Base-by-base conservation (phyloP, 2,888 invertebrate species). In the Pollenia angustigena region DNA sequence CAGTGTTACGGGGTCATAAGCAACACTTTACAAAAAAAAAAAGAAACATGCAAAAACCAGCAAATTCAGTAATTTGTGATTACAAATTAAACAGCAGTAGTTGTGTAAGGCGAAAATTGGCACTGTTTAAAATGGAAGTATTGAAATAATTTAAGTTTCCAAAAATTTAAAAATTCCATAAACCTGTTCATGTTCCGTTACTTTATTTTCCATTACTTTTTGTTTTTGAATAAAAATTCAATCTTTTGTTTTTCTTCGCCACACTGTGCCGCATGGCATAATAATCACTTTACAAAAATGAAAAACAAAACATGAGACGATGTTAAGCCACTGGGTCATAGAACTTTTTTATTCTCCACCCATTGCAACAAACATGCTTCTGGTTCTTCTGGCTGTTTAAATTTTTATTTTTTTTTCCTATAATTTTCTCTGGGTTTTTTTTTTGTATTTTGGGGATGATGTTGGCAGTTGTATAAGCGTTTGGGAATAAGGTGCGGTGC, bases 311-410 rank as follows among this genome's bases (percentile, higher is more conserved):
- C 75, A 82, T 71, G 82, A 83, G 76, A 81, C 87, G 81, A 46
- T 87, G 87, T 87, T 85, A 87, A 87, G 87, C 87, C 81, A 87
- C 72, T 87, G 87, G 87, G 87, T 87, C 87, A 87, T 87, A 87
- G 87, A 87, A 87, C 87, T 87, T 87, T 84, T 87, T 85, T 78
- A 81, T 78, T 81, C 72, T 64, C 80, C 87, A 81, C 78, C 85
- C 76, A 87, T 74, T 66, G 71, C 75, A 84, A 72, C 71, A 62
- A 62, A 76, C 48, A 62, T 72, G 75, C 76, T 80, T 72, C 23
- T 72, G 50, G 18, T 64, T 64, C 12, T 64, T 54, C 62, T 64
- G 44, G 3, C 44, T 71, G n/a, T 68, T 78, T 32, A 4, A 9
- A 14, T 18, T 75, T 72, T 60, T 66, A 56, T 81, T 46, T 42